These are phyloP conservation scores for Bombyx mandarina DNA, from an alignment of 1,140 invertebrate species.

Conservation along the genomic window DNA sequence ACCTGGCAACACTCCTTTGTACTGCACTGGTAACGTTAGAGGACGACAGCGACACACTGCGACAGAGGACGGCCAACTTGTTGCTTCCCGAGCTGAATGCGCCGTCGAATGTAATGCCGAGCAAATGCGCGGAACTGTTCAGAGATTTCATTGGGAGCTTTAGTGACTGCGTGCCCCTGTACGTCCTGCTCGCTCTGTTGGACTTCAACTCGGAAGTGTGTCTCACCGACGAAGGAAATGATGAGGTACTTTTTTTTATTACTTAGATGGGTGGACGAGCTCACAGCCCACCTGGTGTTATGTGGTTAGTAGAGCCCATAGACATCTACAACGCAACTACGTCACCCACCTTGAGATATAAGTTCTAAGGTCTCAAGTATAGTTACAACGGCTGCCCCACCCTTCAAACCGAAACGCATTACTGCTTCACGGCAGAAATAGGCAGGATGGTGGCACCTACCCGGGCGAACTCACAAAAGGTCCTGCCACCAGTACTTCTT, in stretches of 20 bases:
- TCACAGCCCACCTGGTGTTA: too few species aligned
- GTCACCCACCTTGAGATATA: too few species aligned
- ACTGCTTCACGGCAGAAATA: too few species aligned
- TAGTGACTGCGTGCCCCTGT: slow-evolving; percentile 10
- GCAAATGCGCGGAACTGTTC: slow-evolving; percentile 15
- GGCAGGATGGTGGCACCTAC: too few species aligned
- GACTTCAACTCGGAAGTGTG: slow-evolving; percentile 42
- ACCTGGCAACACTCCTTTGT: slow-evolving; percentile 32
- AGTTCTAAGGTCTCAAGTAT: too few species aligned
- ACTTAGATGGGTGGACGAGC: too few species aligned
- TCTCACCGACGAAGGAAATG: slow-evolving; percentile 30
- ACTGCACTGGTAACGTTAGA: slow-evolving; percentile 35
- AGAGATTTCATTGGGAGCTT: neutral
- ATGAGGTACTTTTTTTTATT: slow-evolving; percentile 28
- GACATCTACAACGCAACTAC: too few species aligned
- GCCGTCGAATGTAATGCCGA: slow-evolving; percentile 5
- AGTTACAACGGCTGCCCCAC: too few species aligned
- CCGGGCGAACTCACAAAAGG: too few species aligned
- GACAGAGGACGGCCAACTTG: slow-evolving; percentile 16
- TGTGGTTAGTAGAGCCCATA: too few species aligned
- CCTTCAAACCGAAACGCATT: too few species aligned
- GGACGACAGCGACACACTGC: slow-evolving; percentile 33
- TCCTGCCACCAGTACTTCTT: too few species aligned
- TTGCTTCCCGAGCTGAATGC: slow-evolving; percentile 5
- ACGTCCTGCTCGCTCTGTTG: slow-evolving; percentile 28